Base-by-base conservation (phyloP, 35 echinoderm and acorn worm species). In the Patiria miniata region DNA sequence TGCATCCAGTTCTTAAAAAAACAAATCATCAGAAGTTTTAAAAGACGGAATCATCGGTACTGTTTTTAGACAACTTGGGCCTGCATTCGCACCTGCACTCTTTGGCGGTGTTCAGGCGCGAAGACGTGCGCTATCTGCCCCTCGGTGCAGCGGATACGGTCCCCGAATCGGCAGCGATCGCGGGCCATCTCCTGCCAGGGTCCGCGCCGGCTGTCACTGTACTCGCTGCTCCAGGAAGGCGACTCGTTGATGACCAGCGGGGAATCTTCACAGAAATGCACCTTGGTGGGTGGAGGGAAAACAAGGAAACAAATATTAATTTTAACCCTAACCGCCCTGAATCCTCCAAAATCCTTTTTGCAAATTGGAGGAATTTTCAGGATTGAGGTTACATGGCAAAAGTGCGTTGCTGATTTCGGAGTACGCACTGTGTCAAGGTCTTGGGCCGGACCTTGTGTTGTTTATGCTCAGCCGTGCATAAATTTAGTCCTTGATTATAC, bases 131-230 rank as follows among this genome's bases (percentile, higher is more conserved):
- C 55, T 14, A 94, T 86, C 8, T 56, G 42, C 10, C 39, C 34
- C 16, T 59, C 77, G 4, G 84, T 68, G 36, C 86, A 21, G 0
- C 82, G 37, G 10, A 94, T 86, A 38, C 87, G 68, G 21, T 77
- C 29, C 39, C 54, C 37, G 53, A 94, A 94, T 1, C 87, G 92
- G 51, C 87, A 94, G 5, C 93, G 57, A 52, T 90, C 88, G 23
- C 83, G 9, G 1, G 93, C 93, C 39, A 76, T 87, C 16, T 86
- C 77, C 32, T 90, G 52, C 93, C 93, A 94, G 26, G 73, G 84
- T 21, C 87, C 87, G 32, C 79, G 60, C 14, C 93, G 69, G 21
- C 55, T 61, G 37, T 79, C 78, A 3, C 39, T 80, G 60, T 90
- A 90, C 14, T 83, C 92, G 4, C 80, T 51, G 2, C 38, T 77